Evolutionary conservation across 1,140 invertebrate genomes (phyloP), one percentile per base, ranked within the genome.

Genomic region (Plectus sambesii): DNA sequence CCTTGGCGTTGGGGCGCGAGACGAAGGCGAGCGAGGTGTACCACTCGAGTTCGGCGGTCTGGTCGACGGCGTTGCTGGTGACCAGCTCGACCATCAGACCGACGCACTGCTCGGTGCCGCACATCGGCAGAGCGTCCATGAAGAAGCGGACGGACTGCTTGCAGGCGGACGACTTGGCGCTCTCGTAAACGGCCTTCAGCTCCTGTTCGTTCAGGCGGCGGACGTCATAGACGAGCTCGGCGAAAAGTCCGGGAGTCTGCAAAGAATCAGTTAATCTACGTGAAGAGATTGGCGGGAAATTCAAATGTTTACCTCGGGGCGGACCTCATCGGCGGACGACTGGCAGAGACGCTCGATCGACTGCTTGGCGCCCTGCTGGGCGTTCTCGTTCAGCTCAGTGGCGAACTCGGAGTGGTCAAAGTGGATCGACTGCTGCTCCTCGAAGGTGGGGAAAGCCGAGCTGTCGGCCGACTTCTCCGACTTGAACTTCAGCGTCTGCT

Each of bases 71-170:
- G 15, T 74, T 43, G 42, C 88, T 81, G 51, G n/a, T n/a, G n/a
- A n/a, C n/a, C n/a, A 85, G 73, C 63, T 87, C 79, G 30, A 80
- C 81, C 78, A 89, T 87, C 3, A 88, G 66, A 20, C 75, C 75
- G 5, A 87, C 78, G 36, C 41, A 42, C 5, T 25, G 5, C 17
- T 42, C 49, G 20, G 59, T 42, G 4, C 44, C 23, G 12, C 37
- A 40, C 12, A 59, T 15, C 19, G 42, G 29, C 25, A 17, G 2
- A 22, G 56, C 40, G 46, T 46, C 40, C 25, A 38, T 39, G 17
- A 43, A 51, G 29, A 39, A 49, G n/a, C 41, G 50, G 40, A 35
- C 54, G 41, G 24, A 42, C 15, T 53, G 26, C n/a, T n/a, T n/a
- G n/a, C n/a, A n/a, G n/a, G n/a, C n/a, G n/a, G n/a, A n/a, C n/a